phyloP scores from a whole-genome alignment of 2,113 vertebrate species.

The Sardina pilchardus region DNA sequence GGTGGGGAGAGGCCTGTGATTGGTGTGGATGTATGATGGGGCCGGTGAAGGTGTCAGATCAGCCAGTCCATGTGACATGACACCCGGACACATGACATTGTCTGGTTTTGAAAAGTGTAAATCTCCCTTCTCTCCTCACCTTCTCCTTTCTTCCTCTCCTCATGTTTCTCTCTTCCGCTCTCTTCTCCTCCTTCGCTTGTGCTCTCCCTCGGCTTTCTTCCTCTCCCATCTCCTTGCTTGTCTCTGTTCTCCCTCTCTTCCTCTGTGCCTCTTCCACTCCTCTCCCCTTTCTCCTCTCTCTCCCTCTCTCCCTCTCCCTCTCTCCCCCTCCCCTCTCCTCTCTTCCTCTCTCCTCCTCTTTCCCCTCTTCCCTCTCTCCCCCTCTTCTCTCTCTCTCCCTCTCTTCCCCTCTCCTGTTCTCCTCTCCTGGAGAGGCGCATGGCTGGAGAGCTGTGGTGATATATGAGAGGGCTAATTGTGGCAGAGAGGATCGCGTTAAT shows the following conservation, averaged over 20 bases:
- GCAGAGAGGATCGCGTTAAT: slow-evolving; percentile 31
- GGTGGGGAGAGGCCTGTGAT: not conserved
- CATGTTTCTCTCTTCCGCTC: too few species aligned
- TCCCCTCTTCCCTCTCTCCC: not conserved
- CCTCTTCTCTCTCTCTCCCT: too few species aligned
- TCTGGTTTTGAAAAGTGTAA: slow-evolving; percentile 14
- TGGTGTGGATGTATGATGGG: not conserved
- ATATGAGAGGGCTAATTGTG: slow-evolving; percentile 41
- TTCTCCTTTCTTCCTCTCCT: too few species aligned
- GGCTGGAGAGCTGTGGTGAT: slow-evolving; percentile 30
- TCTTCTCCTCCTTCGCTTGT: too few species aligned
- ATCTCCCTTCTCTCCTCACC: not conserved
- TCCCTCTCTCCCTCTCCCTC: not conserved
- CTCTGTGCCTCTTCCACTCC: not conserved
- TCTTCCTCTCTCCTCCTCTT: not conserved
- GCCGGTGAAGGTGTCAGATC: slow-evolving; percentile 28
- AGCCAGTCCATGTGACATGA: slow-evolving; percentile 37
- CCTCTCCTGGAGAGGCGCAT: slow-evolving; percentile 15
- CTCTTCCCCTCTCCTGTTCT: not conserved
- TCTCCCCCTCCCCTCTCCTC: not conserved
- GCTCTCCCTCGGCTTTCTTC: too few species aligned
- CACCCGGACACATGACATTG: slow-evolving; percentile 44
- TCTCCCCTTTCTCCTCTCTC: not conserved
- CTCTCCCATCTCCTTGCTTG: not conserved
- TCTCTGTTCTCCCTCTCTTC: not conserved